Base-by-base conservation (phyloP, 2,888 invertebrate genomes). In the Shargacucullia verbasci region DNA sequence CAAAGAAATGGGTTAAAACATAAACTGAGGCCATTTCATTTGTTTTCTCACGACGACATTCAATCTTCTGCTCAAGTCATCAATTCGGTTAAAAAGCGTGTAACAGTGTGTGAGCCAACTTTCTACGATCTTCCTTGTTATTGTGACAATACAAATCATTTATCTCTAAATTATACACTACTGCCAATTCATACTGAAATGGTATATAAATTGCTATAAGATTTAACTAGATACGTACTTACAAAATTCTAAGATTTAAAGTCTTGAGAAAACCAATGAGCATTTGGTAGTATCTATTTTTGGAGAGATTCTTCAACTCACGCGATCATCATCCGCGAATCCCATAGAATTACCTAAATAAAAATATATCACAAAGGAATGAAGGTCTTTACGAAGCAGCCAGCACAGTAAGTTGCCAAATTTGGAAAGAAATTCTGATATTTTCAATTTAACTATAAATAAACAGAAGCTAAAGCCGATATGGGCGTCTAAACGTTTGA, bases 61-160 rank as follows among this genome's bases (percentile, higher is more conserved):
- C 55, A 55, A 52, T 68, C 40, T 50, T 45, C 15, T 68, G 56
- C 14, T 41, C 35, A 15, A 34, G 20, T 54, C 48, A 57, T 76
- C 68, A 67, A 49, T 41, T 50, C 40, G 8, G 46, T 57, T 72
- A 72, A 72, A 62, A 39, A 57, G 56, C 59, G 63, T 59, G 38
- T 59, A 55, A 72, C 25, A 45, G 37, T 37, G 27, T 37, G 27
- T 41, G 40, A 33, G 13, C 3, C 25, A 20, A 59, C 68, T 67
- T 57, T 72, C 62, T 50, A 70, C 44, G 48, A 50, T 69, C 52
- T 44, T 46, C 12, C 40, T 69, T 27, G 37, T 56, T 73, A 39
- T 35, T 48, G 43, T 52, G 37, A 44, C 50, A 27, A n/a, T 29
- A 65, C 12, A 34, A 31, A 55, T 14, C 33, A 37, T 53, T 62